phyloP scores from a whole-genome alignment of 2,888 invertebrate species.

The Drymonia ruficornis region DNA sequence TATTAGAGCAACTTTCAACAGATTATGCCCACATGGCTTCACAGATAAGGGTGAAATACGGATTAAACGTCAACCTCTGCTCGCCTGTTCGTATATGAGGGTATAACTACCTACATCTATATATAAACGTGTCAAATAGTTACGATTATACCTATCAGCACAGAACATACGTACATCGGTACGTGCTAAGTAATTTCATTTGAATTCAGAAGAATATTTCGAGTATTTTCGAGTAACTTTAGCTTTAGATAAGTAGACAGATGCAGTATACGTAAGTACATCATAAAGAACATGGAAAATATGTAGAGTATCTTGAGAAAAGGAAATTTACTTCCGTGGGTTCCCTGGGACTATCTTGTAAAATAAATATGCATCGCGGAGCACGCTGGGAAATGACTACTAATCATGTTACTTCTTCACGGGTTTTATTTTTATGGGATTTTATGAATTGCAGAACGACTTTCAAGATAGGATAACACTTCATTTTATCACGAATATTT shows the following conservation, averaged over 20 bases:
- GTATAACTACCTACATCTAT: not conserved
- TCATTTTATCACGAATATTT: no score
- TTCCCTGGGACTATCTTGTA: not conserved
- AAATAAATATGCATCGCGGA: not conserved
- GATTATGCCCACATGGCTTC: conserved; percentile 35
- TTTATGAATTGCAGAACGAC: not conserved
- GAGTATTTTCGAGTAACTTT: no score
- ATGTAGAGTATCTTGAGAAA: not conserved
- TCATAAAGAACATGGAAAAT: not conserved
- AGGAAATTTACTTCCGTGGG: not conserved
- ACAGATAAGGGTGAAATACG: conserved; percentile 38
- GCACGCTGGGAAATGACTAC: not conserved
- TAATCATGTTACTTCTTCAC: not conserved
- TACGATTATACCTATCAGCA: not conserved
- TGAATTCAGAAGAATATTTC: no score
- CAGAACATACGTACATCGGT: no score
- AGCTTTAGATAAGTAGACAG: not conserved
- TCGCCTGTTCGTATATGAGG: not conserved
- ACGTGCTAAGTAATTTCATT: no score
- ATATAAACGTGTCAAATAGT: not conserved
- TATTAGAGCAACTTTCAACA: conserved; percentile 31
- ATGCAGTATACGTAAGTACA: not conserved
- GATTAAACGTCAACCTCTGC: conserved; percentile 37
- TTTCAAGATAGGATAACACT: not conserved
- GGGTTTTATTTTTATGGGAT: not conserved